Conservation (phyloP, 2,113 vertebrate genomes). For the Myocastor coypus region DNA sequence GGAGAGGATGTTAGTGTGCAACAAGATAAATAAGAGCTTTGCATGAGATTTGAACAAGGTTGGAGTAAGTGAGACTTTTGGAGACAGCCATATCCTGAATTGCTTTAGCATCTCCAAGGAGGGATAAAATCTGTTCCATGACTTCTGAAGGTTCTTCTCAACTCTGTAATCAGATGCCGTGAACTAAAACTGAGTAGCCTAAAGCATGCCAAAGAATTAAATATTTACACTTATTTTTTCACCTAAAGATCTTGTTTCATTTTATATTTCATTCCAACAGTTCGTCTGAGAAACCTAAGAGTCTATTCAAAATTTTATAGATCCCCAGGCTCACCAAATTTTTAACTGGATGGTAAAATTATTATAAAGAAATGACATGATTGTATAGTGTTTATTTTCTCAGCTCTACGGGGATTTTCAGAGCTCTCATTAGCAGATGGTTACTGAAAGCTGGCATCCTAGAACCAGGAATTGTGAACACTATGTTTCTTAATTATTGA, state of each 20-base stretch:
- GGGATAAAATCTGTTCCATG: not conserved
- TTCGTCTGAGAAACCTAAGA: slow-evolving; percentile 53
- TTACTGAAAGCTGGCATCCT: slow-evolving; percentile 76
- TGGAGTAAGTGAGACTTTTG: not conserved
- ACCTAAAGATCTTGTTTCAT: slow-evolving; percentile 58
- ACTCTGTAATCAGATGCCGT: slow-evolving; percentile 30
- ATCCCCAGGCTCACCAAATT: slow-evolving; percentile 48
- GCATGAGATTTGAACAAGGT: not conserved
- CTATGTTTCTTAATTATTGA: slow-evolving; percentile 82
- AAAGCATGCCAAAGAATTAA: slow-evolving; percentile 70
- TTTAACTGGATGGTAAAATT: slow-evolving; percentile 71
- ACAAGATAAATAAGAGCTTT: not conserved
- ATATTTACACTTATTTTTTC: slow-evolving; percentile 54
- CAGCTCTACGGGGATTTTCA: slow-evolving; percentile 76
- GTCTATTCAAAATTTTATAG: slow-evolving; percentile 77
- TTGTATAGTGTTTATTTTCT: slow-evolving; percentile 76
- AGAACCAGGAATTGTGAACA: slow-evolving; percentile 66
- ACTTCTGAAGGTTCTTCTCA: slow-evolving; percentile 39
- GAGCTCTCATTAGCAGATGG: slow-evolving; percentile 78
- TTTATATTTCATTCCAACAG: slow-evolving; percentile 63
- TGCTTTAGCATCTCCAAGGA: not conserved
- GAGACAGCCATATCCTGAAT: not conserved
- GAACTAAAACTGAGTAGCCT: slow-evolving; percentile 56
- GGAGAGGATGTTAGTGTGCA: not conserved
- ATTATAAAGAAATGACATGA: slow-evolving; percentile 75